Evolutionary conservation across 1,140 invertebrate genomes (phyloP).

Genomic region (Hestina assimilis): DNA sequence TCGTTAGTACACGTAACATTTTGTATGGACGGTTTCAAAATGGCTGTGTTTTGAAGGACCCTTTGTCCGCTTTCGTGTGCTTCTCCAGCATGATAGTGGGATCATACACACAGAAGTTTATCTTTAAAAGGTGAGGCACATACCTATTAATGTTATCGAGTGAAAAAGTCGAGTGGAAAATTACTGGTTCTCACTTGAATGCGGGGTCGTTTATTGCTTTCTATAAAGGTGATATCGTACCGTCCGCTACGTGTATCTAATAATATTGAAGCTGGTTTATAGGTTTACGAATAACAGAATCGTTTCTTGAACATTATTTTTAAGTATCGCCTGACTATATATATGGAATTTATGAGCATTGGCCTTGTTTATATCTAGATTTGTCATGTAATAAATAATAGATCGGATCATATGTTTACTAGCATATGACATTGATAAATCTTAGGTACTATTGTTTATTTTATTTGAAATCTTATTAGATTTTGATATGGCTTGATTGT

Average conservation of each 20-base stretch:
- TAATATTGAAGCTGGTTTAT: conserved; percentile 45
- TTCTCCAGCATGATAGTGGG: conserved; percentile 77
- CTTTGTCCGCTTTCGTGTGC: conserved; percentile 77
- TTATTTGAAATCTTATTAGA: conserved; percentile 8
- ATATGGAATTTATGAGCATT: conserved; percentile 35
- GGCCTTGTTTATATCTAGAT: conserved; percentile 6
- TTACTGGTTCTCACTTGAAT: conserved; percentile 62
- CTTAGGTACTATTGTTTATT: conserved; percentile 1
- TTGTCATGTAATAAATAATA: neutral
- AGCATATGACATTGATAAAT: conserved; percentile 17
- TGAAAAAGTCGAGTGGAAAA: conserved; percentile 60
- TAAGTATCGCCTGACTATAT: neutral
- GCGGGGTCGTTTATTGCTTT: conserved; percentile 64
- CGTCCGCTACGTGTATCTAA: conserved; percentile 68
- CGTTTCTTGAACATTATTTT: conserved; percentile 2
- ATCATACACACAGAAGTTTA: conserved; percentile 70
- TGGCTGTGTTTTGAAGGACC: conserved; percentile 79
- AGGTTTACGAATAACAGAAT: neutral
- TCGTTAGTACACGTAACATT: conserved; percentile 70
- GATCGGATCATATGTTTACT: conserved; percentile 26
- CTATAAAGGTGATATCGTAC: conserved; percentile 61
- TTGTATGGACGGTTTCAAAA: conserved; percentile 76
- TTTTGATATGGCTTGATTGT: neutral
- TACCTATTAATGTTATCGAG: conserved; percentile 37
- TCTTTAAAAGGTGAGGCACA: conserved; percentile 71